Percentiles rank a stretch among this genome's conserved stretches.
These are phyloP conservation scores for Scortum barcoo DNA, from an alignment of 2,113 vertebrate genomes.

Conservation along the genomic window DNA sequence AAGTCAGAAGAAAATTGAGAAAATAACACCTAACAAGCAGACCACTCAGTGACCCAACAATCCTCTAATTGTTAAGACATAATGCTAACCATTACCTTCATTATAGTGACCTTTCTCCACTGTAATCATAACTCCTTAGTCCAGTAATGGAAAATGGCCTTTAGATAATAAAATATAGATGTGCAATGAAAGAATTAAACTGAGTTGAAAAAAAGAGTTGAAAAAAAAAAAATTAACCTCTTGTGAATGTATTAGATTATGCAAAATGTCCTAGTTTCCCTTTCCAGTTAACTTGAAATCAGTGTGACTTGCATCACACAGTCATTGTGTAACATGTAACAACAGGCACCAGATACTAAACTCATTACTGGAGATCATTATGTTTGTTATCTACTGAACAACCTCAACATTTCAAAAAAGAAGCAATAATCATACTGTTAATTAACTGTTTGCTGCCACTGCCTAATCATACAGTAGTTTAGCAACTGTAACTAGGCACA, in stretches of 20 bases:
- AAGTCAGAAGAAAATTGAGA: slow-evolving; percentile 19
- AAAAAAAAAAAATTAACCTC: neutral
- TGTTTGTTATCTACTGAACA: neutral
- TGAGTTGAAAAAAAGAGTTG: neutral
- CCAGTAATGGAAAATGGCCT: slow-evolving; percentile 42
- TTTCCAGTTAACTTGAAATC: neutral
- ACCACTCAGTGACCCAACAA: slow-evolving; percentile 21
- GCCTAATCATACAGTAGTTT: neutral
- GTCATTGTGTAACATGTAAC: neutral
- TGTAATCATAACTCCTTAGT: slow-evolving; percentile 35
- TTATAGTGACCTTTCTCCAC: slow-evolving; percentile 50
- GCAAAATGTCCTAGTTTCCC: slow-evolving; percentile 5
- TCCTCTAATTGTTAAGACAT: slow-evolving; percentile 46
- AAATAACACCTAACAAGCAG: slow-evolving; percentile 49
- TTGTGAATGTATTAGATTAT: slow-evolving; percentile 17
- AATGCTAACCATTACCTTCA: slow-evolving; percentile 59
- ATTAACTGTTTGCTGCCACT: neutral
- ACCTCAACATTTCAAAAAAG: neutral
- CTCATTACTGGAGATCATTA: neutral
- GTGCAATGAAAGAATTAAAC: slow-evolving; percentile 26
- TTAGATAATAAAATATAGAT: slow-evolving; percentile 34
- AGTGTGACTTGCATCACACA: neutral
- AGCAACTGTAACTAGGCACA: neutral
- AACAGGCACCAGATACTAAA: neutral
- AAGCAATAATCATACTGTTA: slow-evolving; percentile 4